Evolutionary conservation across 2,888 invertebrate species (phyloP), one percentile per base, ranked within the genome.

Genomic region (Tortricodes alternella): DNA sequence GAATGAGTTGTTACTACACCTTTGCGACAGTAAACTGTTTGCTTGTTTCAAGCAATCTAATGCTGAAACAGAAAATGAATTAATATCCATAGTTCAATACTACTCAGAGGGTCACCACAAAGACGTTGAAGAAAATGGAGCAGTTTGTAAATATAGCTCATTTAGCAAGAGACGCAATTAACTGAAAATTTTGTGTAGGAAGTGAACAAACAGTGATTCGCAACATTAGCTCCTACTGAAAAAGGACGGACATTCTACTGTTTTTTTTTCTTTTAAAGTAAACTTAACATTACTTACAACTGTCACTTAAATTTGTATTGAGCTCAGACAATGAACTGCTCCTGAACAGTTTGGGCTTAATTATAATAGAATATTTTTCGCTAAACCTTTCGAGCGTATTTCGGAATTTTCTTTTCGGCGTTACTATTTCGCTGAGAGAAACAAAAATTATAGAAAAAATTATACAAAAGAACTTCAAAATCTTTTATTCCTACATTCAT

Each of bases 361-460:
- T 86, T n/a, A 83, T 85, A 62, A 89, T 88, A 61, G 78, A 85
- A 66, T 88, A 89, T 44, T 81, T 79, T 64, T 89, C 87, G 46
- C 76, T 75, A 53, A 82, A 73, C 65, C 76, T 78, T 43, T 74
- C 72, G 52, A 71, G 62, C 5, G 71, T 70, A 27, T 70, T 68
- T 41, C 59, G 62, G 44, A 67, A 65, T 67, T 74, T 78, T 69
- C 76, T 78, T 67, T 74, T 83, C 35, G 74, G 72, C 50, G 65
- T 67, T 60, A 64, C 59, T 39, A 60, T 62, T 61, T 46, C 64
- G 58, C 59, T 63, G 44, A 19, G 51, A 58, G 23, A 43, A 55
- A 48, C 58, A 53, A 41, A 64, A 61, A 32, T 2, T 32, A 1
- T 11, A 9, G 5, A 1, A n/a, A n/a, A 32, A 6, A 3, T 3